Evolutionary conservation across 2,797 vertebrate genomes (phyloP).

Genomic region (Enteromius argenteus): DNA sequence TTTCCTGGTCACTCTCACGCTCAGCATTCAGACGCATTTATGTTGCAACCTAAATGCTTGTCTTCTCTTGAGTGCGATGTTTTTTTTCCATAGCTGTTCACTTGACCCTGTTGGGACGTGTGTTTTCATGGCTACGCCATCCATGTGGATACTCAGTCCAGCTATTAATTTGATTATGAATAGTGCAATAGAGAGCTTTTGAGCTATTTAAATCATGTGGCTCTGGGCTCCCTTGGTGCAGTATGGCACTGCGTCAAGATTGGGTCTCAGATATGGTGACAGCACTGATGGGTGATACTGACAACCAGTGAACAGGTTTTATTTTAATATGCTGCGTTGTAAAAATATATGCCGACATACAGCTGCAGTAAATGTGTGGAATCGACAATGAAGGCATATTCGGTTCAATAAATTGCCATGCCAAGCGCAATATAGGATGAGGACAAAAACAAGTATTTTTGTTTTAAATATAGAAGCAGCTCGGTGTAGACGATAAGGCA

Average conservation of each 20-base stretch:
- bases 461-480: background rate
- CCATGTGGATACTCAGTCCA: background rate
- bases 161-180: slow-evolving; percentile 26
- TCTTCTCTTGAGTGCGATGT: background rate
- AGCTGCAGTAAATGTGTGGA: background rate
- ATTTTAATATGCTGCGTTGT: background rate
- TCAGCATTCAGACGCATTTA: background rate
- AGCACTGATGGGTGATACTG: background rate
- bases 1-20: background rate
- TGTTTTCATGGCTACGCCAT: background rate
- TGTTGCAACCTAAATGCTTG: background rate
- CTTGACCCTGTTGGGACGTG: background rate
- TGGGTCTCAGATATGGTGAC: background rate
- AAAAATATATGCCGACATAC: background rate
- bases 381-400: background rate
- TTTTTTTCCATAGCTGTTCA: background rate
- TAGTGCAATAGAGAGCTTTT: slow-evolving; percentile 11
- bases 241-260: slow-evolving; percentile 31
- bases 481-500: background rate
- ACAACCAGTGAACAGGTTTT: background rate
- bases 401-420: background rate
- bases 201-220: slow-evolving; percentile 10
- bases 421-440: background rate
- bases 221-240: slow-evolving; percentile 6
- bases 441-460: background rate